Percentiles rank a stretch among this genome's conserved stretches.
Conservation (phyloP, 2,113 vertebrate species). For the Stictonetta naevosa region DNA sequence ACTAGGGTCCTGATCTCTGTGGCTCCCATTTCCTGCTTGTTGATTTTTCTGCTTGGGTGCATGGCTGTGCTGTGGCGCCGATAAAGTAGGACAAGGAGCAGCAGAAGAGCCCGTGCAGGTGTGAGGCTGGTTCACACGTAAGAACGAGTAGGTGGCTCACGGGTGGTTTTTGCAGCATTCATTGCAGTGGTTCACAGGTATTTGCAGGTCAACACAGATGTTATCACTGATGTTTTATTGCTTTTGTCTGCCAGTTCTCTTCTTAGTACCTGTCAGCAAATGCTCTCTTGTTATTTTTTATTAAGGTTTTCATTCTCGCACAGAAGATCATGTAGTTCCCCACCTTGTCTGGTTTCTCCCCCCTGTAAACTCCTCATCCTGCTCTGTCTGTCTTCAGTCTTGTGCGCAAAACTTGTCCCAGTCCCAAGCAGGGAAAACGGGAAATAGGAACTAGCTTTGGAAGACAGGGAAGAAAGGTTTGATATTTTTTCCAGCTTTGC, state of each 20-base stretch:
- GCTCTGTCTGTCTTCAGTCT: background rate
- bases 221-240: background rate
- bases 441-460: background rate
- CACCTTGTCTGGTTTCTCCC: background rate
- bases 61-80: fast-evolving
- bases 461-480: background rate
- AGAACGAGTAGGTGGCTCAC: background rate
- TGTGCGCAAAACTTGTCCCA: background rate
- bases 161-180: background rate
- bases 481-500: background rate
- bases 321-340: background rate
- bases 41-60: background rate
- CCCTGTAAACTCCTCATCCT: background rate
- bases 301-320: background rate
- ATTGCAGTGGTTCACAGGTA: background rate
- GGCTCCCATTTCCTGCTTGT: background rate
- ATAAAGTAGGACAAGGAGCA: background rate
- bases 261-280: background rate
- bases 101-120: background rate
- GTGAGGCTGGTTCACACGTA: background rate
- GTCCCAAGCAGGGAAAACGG: background rate
- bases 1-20: background rate
- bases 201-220: background rate
- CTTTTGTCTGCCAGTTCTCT: background rate
- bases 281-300: background rate